Evolutionary conservation across 2,888 invertebrate genomes (phyloP), one percentile per base, ranked within the genome.

Genomic region (Syritta pipiens): DNA sequence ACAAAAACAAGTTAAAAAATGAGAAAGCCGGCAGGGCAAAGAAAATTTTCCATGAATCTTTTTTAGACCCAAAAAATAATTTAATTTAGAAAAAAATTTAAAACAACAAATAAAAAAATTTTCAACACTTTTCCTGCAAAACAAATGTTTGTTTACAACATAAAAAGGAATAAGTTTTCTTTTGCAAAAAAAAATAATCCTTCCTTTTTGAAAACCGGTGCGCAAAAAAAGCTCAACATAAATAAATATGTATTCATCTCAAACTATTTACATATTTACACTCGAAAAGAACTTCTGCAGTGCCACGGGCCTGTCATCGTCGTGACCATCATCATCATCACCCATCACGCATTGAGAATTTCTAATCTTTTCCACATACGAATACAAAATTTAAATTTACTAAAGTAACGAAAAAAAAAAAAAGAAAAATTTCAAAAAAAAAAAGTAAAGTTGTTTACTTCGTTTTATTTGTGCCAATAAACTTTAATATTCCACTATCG

Each of bases 381-480:
- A 59, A 32, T 35, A 48, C 14, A 37, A 53, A 55, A 68, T 14
- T 55, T 37, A 44, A 32, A 42, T 67, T 51, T 26, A 28, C 32
- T 42, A n/a, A 9, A 30, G 14, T 6, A 24, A 53, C 2, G 22
- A 28, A 26, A 55, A 53, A 44, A 48, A 30, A 20, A 60, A 55
- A 68, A 48, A 32, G 5, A 60, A 5, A 17, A 17, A 35, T 40
- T n/a, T 9, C 10, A 57, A 20, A 55, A 51, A 40, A 19, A 17
- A 26, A 17, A 26, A 67, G 28, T 37, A 35, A 79, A 68, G 37
- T 74, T 79, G 67, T 79, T 79, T 68, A 79, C 79, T 69, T 79
- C 44, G 26, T 57, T 79, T 79, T 74, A 74, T 74, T 79, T 79
- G 79, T 74, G 79, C 74, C 79, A 74, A 74, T 74, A 79, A 79